phyloP scores from a whole-genome alignment of 2,888 invertebrate genomes.

The Odontocerum albicorne region DNA sequence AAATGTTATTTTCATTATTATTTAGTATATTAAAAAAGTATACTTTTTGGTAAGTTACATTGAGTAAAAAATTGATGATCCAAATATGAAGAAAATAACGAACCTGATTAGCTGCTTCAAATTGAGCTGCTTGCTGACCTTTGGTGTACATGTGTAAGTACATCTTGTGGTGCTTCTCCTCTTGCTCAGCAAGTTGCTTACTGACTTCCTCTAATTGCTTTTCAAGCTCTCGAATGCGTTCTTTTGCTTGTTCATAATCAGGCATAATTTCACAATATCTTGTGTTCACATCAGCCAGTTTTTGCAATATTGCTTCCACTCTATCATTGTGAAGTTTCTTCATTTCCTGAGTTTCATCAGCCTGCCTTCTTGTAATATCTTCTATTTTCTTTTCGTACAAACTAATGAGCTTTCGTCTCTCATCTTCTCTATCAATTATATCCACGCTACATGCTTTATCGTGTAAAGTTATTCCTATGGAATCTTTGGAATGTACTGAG shows the following conservation, averaged over 20 bases:
- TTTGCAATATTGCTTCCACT: constrained; percentile 71
- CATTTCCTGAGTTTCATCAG: constrained; percentile 70
- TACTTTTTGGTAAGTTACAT: too few relatives aligned
- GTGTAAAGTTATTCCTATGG: constrained; percentile 59
- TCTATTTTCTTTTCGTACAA: constrained; percentile 75
- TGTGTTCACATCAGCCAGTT: constrained; percentile 73
- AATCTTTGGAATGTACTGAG: constrained; percentile 76
- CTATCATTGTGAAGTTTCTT: constrained; percentile 80
- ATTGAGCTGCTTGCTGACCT: constrained; percentile 73
- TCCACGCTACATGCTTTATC: constrained; percentile 59
- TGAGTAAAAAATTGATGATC: too few relatives aligned
- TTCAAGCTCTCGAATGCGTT: constrained; percentile 69
- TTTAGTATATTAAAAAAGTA: too few relatives aligned
- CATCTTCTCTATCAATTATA: constrained; percentile 60
- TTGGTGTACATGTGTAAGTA: constrained; percentile 84
- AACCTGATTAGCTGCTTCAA: constrained; percentile 71
- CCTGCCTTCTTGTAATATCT: constrained; percentile 65
- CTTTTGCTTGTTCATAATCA: constrained; percentile 73
- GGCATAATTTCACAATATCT: constrained; percentile 77
- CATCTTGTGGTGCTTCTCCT: constrained; percentile 72
- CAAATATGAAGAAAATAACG: neutral
- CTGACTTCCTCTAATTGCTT: constrained; percentile 71
- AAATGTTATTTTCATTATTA: too few relatives aligned
- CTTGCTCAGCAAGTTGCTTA: constrained; percentile 69
- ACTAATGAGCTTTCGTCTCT: constrained; percentile 67